A percentile compares a stretch with the other conserved stretches of the same genome.
Conservation (phyloP, 2,797 vertebrate genomes). For the Thunnus albacares region DNA sequence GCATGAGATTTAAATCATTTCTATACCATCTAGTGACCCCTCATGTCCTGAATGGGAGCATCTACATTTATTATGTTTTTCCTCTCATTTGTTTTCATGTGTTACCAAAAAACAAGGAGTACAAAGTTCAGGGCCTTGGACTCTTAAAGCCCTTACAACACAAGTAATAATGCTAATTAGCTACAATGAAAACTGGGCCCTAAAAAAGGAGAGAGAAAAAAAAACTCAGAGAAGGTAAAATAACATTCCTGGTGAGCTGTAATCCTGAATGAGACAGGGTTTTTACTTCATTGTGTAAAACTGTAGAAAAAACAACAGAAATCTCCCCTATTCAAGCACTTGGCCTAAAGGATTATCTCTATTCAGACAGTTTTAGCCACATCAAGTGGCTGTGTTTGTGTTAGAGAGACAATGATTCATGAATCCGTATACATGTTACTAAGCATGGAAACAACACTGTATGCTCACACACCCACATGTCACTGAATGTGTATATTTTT, state of each 20-base stretch:
- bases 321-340: slow-evolving; percentile 22
- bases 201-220: background rate
- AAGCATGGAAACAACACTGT: slow-evolving; percentile 30
- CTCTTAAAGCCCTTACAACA: slow-evolving; percentile 51
- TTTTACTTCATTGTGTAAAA: slow-evolving; percentile 47
- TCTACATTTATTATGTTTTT: background rate
- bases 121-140: slow-evolving; percentile 43
- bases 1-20: background rate
- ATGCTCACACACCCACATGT: slow-evolving; percentile 36
- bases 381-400: slow-evolving; percentile 14
- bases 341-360: slow-evolving; percentile 36
- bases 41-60: background rate
- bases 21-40: background rate
- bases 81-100: too few species aligned
- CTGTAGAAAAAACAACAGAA: slow-evolving; percentile 31
- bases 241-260: slow-evolving; percentile 44
- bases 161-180: slow-evolving; percentile 37
- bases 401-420: slow-evolving; percentile 40
- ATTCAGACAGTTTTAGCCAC: slow-evolving; percentile 17
- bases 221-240: slow-evolving; percentile 29
- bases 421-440: slow-evolving; percentile 7
- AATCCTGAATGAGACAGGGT: slow-evolving; percentile 59
- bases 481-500: slow-evolving; percentile 31
- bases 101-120: slow-evolving; percentile 22
- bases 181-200: slow-evolving; percentile 5